Percentiles rank a stretch among this genome's conserved stretches.
Evolutionary conservation across 2,113 vertebrate species (phyloP).

Genomic region (Notarius lentiginosus): DNA sequence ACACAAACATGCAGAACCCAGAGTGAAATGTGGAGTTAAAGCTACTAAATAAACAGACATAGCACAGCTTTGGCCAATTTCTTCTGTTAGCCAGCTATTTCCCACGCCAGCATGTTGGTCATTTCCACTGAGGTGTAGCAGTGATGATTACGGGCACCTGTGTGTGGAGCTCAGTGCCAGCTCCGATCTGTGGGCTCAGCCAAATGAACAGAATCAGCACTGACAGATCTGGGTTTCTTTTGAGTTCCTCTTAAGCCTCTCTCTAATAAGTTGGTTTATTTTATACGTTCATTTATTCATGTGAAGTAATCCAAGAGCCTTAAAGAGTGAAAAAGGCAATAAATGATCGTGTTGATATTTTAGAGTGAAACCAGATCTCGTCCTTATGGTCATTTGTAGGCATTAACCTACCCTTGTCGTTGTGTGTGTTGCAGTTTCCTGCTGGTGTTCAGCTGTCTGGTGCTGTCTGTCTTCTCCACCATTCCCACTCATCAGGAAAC

Average conservation of each 20-base stretch:
- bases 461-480: constrained; percentile 97
- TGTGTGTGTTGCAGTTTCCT: constrained; percentile 82
- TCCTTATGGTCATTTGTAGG: constrained; percentile 21
- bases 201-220: background rate
- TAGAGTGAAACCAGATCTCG: constrained; percentile 16
- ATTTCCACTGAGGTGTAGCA: constrained; percentile 8
- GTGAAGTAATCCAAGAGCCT: background rate
- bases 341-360: constrained; percentile 1
- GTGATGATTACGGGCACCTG: constrained; percentile 38
- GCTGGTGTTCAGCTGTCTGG: constrained; percentile 97
- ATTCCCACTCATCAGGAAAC: constrained; percentile 89
- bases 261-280: constrained; percentile 9
- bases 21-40: background rate
- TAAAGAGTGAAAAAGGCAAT: background rate
- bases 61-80: constrained; percentile 2
- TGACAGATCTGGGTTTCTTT: constrained; percentile 20
- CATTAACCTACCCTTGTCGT: constrained; percentile 1
- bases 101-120: background rate
- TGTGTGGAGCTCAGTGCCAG: constrained; percentile 32
- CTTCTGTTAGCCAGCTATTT: constrained; percentile 33
- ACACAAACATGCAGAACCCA: background rate
- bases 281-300: constrained; percentile 1
- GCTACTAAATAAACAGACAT: constrained; percentile 16
- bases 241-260: background rate
- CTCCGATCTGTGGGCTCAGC: background rate